A percentile compares a stretch with the other conserved stretches of the same genome.
phyloP scores from a whole-genome alignment of 1,140 invertebrate genomes.

The Caenorhabditis inopinata region DNA sequence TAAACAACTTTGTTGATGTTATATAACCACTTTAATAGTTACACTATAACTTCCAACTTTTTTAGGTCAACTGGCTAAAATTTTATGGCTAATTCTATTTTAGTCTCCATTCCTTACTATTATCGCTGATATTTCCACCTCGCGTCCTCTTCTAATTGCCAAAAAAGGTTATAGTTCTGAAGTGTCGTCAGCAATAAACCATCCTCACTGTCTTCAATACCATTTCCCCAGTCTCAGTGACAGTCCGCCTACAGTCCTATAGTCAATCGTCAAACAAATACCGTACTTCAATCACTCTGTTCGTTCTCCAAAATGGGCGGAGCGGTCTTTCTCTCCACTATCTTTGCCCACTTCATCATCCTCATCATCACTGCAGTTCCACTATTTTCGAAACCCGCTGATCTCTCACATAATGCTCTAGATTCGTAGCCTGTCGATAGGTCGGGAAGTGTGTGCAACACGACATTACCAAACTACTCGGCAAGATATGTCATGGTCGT shows the following conservation, averaged over 20 bases:
- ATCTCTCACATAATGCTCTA: background rate
- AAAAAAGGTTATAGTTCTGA: slow-evolving; percentile 26
- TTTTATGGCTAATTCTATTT: background rate
- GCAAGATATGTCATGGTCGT: background rate
- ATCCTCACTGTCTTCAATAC: background rate
- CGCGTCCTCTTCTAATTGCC: background rate
- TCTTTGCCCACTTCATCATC: slow-evolving; percentile 6
- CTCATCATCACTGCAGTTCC: background rate
- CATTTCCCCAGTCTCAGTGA: background rate
- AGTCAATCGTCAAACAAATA: slow-evolving; percentile 34
- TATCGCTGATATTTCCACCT: too few species aligned
- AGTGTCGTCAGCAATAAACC: slow-evolving; percentile 12
- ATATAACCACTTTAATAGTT: too few species aligned
- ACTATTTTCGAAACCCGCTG: background rate
- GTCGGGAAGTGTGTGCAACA: background rate
- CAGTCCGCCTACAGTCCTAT: slow-evolving; percentile 30
- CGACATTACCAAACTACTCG: background rate
- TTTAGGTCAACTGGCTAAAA: background rate
- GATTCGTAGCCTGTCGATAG: background rate
- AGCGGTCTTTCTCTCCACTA: background rate
- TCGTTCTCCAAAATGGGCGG: slow-evolving; percentile 10
- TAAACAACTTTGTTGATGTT: too few species aligned
- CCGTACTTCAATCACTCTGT: slow-evolving; percentile 16
- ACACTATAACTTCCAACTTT: background rate
- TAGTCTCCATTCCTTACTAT: too few species aligned